Conservation (phyloP, 2,888 invertebrate species). For the Stenoptilia bipunctidactyla region DNA sequence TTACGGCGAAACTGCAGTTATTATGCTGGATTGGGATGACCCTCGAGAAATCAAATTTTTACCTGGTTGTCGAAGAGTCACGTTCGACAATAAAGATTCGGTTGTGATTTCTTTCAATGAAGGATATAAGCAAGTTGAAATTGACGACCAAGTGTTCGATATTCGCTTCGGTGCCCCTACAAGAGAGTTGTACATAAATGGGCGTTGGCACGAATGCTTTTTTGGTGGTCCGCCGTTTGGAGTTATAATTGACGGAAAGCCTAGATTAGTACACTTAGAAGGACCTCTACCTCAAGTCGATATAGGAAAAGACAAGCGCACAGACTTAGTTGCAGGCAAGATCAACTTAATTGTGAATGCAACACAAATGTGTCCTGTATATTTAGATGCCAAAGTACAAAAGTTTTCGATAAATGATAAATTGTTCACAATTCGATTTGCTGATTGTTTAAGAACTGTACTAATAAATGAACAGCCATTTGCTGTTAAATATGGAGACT, state of each 20-base stretch:
- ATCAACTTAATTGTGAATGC: constrained; percentile 88
- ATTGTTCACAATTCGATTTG: constrained; percentile 83
- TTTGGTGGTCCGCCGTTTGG: constrained; percentile 91
- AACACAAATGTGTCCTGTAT: constrained; percentile 82
- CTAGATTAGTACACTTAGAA: constrained; percentile 84
- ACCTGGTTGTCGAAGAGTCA: constrained; percentile 80
- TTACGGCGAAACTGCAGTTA: constrained; percentile 87
- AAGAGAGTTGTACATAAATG: constrained; percentile 90
- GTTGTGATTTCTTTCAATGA: constrained; percentile 76
- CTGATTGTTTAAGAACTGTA: constrained; percentile 81
- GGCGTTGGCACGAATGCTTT: constrained; percentile 90
- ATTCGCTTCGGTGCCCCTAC: constrained; percentile 93
- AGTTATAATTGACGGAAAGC: constrained; percentile 83
- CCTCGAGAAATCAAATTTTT: constrained; percentile 89
- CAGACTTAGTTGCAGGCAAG: constrained; percentile 87
- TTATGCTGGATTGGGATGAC: constrained; percentile 88
- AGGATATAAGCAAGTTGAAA: constrained; percentile 78
- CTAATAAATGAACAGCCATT: constrained; percentile 84
- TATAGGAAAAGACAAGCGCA: constrained; percentile 82
- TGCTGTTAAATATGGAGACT: constrained; percentile 85
- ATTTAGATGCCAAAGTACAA: constrained; percentile 87
- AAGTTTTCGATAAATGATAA: constrained; percentile 80
- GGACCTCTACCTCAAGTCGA: constrained; percentile 95
- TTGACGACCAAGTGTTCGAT: constrained; percentile 80
- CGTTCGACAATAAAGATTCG: constrained; percentile 82